Conservation (phyloP, 2,113 vertebrate species). For the Hydrolagus affinis region DNA sequence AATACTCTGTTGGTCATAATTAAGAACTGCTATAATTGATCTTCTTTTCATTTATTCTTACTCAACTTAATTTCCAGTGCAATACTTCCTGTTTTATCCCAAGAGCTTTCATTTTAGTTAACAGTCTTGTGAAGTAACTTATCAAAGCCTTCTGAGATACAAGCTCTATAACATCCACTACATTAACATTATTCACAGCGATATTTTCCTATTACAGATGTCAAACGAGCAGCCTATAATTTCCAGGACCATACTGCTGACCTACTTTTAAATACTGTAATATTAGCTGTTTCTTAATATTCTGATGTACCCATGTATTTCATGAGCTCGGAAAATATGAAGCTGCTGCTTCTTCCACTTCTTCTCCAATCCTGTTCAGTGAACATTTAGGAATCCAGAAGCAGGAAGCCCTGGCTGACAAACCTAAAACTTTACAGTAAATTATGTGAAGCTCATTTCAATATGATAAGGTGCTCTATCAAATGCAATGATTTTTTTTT, state of each 20-base stretch:
- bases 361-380: neutral
- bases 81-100: neutral
- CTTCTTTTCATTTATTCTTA: neutral
- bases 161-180: neutral
- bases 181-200: neutral
- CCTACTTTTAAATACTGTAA: constrained; percentile 9
- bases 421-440: too few relatives aligned
- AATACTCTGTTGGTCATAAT: neutral
- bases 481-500: too few relatives aligned
- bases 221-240: neutral
- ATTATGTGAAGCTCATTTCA: too few relatives aligned
- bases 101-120: constrained; percentile 5
- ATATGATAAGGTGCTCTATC: too few relatives aligned
- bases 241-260: neutral
- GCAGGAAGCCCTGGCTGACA: too few relatives aligned
- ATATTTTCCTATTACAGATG: neutral
- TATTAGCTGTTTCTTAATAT: neutral
- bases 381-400: too few relatives aligned
- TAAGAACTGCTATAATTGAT: neutral
- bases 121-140: neutral
- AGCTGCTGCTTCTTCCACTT: neutral
- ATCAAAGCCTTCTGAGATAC: constrained; percentile 4
- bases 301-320: neutral
- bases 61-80: neutral
- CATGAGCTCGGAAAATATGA: constrained; percentile 9